Percentiles rank a stretch among this genome's conserved stretches.
Evolutionary conservation across 2,888 invertebrate genomes (phyloP).

Genomic region (Capitulum mitella): DNA sequence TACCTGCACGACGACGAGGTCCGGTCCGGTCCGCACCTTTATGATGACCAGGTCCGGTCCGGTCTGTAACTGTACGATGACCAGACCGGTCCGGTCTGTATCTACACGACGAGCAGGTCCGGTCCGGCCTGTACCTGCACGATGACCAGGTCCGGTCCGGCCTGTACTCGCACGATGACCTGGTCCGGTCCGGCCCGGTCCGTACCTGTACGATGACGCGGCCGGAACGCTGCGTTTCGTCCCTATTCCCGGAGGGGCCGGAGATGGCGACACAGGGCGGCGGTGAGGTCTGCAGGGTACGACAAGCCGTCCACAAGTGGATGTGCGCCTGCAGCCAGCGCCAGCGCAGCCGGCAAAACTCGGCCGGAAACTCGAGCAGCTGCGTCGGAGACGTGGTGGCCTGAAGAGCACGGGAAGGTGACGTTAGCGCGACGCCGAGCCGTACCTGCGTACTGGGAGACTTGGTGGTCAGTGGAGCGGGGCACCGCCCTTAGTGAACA

Average conservation of each 20-base stretch:
- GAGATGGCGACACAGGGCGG: constrained; percentile 85
- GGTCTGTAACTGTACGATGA: no score
- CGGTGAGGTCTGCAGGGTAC: constrained; percentile 75
- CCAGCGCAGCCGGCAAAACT: constrained; percentile 33
- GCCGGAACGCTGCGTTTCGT: constrained; percentile 69
- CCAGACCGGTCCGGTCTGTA: no score
- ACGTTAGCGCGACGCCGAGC: no score
- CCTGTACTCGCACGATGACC: background rate
- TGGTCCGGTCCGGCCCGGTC: background rate
- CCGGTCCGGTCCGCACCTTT: no score
- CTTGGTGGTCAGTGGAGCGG: no score
- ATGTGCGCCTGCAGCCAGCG: constrained; percentile 39
- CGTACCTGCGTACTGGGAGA: no score
- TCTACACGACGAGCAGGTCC: no score
- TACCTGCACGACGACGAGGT: no score
- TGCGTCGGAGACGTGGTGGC: constrained; percentile 23
- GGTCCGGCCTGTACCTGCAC: constrained; percentile 28
- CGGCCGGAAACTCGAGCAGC: constrained; percentile 34
- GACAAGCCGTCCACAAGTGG: constrained; percentile 61
- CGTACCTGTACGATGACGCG: constrained; percentile 64
- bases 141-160: background rate
- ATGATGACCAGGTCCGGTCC: no score
- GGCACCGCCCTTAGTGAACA: no score
- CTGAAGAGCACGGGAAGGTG: no score
- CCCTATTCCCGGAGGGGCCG: constrained; percentile 48